Base-by-base conservation (phyloP, 2,888 invertebrate species). In the Clivina fossor region DNA sequence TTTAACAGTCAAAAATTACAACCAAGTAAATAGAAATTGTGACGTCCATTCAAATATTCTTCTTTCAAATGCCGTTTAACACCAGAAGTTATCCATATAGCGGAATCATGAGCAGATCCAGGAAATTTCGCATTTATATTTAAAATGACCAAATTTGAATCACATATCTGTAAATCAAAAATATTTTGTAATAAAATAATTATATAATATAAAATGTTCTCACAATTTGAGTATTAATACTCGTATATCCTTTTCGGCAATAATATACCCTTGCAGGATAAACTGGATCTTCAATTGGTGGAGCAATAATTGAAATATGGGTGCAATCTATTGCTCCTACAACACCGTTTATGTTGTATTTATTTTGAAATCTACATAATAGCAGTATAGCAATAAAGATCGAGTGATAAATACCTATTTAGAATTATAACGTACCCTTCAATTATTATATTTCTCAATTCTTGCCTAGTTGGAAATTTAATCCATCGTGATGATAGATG, bases 41-140 rank as follows among this genome's bases (percentile, higher is more conserved):
- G 22, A 15, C 24, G 16, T 18, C 53, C 53, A 44, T 41, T 24
- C 4, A 56, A 5, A 18, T 57, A 43, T 57, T 57, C 20, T 18
- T 28, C 33, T 40, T 32, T 19, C 8, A 58, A 20, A 38, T 47
- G 26, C 24, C 24, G 11, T 24, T 47, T 58, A 8, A 58, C 22
- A 8, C 16, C 20, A 3, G 43, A 57, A 13, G 35, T 28, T 16
- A 13, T 37, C 53, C 50, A 59, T 15, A 59, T 58, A 30, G 38
- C 43, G 2, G 51, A 44, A 19, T 59, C 51, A 40, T 58, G 57
- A 4, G 53, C 37, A 11, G 51, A 51, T 33, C 57, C 53, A 15
- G 53, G 53, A 54, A 28, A 58, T 22, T 47, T 43, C 20, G 57
- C 57, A 49, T 53, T 53, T 16, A 53, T 35, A 32, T 53, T 59